Base-by-base conservation (phyloP, 2,113 vertebrate genomes). In the Plectropomus leopardus region DNA sequence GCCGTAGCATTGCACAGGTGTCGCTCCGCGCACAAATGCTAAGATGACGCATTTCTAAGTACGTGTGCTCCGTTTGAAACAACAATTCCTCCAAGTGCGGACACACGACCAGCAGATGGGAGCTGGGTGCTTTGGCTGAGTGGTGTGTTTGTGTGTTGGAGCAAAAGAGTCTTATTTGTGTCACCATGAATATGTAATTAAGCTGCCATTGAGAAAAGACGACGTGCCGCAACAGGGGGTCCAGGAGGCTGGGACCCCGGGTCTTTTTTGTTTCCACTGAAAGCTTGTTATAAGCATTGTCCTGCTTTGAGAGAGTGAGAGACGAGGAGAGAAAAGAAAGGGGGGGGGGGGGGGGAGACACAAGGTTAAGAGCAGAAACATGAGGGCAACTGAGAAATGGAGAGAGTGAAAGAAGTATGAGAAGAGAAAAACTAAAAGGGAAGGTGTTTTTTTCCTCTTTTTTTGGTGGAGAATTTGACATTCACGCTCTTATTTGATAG, bases 171-270 rank as follows among this genome's bases (percentile, higher is more conserved):
- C 81, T 87, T 88, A 90, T 88, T 91, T 89, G 88, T 89, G 87
- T 89, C 76, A 72, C 78, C 89, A 91, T 94, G 90, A 94, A 92
- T 93, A 88, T 91, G 87, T 92, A 89, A 92, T 94, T 86, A 89
- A 84, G 86, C 88, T 66, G 58, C 86, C 58, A 75, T 88, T 85
- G 88, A 91, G 79, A 87, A 74, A 89, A 90, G 88, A 86, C 54
- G 71, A 44, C 34, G 74, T 72, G 84, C 50, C 53, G 7, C 42
- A 17, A 78, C 85, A 87, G 89, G 90, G 88, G 89, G 88, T 82
- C 83, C 75, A 82, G 34, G 14, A 72, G 81, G 47, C 82, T 30
- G 65, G 72, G 82, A 78, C 69, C 59, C 58, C 5, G 7, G 48
- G 51, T 55, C 51, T 63, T 63, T 83, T 91, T 86, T 90, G 80